phyloP scores from a whole-genome alignment of 2,888 invertebrate species.

The Ganaspis brasiliensis region DNA sequence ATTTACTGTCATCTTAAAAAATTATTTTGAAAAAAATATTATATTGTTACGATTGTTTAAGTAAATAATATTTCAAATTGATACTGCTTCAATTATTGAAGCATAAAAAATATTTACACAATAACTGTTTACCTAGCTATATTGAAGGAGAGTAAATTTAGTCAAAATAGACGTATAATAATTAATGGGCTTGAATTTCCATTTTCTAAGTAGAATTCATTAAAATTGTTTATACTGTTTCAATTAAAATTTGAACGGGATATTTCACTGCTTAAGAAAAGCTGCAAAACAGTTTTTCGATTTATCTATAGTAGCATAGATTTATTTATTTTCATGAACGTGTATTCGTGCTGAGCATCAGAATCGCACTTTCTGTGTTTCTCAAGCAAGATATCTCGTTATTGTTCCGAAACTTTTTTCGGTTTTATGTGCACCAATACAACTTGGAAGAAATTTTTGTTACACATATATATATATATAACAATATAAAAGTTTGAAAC shows the following conservation, averaged over 20 bases:
- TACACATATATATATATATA: neutral
- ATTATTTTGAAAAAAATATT: too few species aligned
- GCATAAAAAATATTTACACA: too few species aligned
- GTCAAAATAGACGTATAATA: too few species aligned
- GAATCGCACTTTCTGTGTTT: conserved; percentile 21
- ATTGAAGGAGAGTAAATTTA: too few species aligned
- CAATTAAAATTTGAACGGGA: neutral
- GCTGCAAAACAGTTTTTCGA: conserved; percentile 3
- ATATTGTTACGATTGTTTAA: too few species aligned
- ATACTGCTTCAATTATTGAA: too few species aligned
- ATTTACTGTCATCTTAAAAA: too few species aligned
- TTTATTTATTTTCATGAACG: conserved; percentile 29
- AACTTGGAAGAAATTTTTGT: neutral
- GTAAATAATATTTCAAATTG: too few species aligned
- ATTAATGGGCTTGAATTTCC: too few species aligned
- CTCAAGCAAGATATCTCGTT: conserved; percentile 38
- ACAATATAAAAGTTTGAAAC: neutral
- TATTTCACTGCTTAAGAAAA: neutral
- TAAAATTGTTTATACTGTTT: too few species aligned
- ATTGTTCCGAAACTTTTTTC: conserved; percentile 37
- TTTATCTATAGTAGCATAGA: conserved; percentile 31
- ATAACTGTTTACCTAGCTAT: too few species aligned
- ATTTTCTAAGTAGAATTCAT: too few species aligned
- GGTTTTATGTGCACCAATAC: conserved; percentile 17
- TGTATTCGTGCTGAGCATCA: conserved; percentile 32